phyloP scores from a whole-genome alignment of 2,888 invertebrate species.

The Eilema griseolum region DNA sequence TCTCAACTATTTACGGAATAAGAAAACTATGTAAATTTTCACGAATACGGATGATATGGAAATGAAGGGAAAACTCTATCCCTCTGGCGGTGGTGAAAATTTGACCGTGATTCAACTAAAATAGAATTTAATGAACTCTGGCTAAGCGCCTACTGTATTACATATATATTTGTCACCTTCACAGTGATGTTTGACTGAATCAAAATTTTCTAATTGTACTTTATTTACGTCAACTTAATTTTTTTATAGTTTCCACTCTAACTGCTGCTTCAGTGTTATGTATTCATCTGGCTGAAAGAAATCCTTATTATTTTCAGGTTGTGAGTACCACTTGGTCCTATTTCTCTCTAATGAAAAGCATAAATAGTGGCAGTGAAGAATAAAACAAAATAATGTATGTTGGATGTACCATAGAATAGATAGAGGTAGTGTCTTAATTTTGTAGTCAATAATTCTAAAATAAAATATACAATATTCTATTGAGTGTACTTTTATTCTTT shows the following conservation, averaged over 20 bases:
- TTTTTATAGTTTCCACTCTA: neutral
- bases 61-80: conserved; percentile 7
- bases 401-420: neutral
- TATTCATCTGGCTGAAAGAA: neutral
- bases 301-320: conserved; percentile 46
- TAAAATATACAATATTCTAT: neutral
- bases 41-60: conserved; percentile 1
- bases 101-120: neutral
- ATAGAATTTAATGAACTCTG: neutral
- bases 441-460: neutral
- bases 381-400: neutral
- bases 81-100: neutral
- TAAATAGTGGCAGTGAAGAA: conserved; percentile 43
- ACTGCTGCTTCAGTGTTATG: neutral
- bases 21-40: conserved; percentile 22
- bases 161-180: no score
- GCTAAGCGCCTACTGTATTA: no score
- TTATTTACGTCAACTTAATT: neutral
- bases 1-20: conserved; percentile 21
- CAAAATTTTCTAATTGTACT: no score
- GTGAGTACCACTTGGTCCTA: conserved; percentile 61
- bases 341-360: conserved; percentile 54
- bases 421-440: neutral
- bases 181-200: no score
- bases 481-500: neutral